Evolutionary conservation across 30 jellyfish, hydroid and myxozoan genomes (phyloP).

Genomic region (Rhopilema esculentum): DNA sequence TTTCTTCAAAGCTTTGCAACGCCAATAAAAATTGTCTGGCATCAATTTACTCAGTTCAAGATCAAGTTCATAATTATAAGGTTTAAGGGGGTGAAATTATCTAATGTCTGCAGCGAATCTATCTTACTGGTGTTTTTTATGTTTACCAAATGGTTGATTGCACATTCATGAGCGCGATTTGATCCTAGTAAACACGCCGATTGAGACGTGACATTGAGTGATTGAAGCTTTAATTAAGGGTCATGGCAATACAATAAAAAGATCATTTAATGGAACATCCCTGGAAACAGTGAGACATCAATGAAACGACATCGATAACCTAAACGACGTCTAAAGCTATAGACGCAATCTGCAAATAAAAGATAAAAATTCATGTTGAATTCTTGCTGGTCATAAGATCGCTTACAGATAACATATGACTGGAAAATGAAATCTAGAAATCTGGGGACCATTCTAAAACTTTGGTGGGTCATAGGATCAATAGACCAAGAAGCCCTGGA

Average conservation of each 20-base stretch:
- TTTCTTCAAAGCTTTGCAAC: background rate
- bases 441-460: too few relatives aligned
- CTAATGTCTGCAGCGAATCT: background rate
- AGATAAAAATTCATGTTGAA: background rate
- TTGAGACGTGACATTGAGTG: background rate
- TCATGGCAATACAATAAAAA: background rate
- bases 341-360: background rate
- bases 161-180: slow-evolving; percentile 43
- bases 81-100: slow-evolving; percentile 3
- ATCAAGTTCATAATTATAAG: background rate
- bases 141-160: slow-evolving; percentile 57
- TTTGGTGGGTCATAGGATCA: too few relatives aligned
- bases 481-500: too few relatives aligned
- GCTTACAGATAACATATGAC: too few relatives aligned
- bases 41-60: background rate
- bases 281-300: background rate
- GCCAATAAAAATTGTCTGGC: background rate
- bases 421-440: too few relatives aligned
- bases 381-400: too few relatives aligned
- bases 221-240: background rate
- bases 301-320: background rate
- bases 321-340: background rate
- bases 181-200: slow-evolving; percentile 57
- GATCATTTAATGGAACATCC: slow-evolving; percentile 21
- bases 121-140: slow-evolving; percentile 37